phyloP scores from a whole-genome alignment of 1,140 invertebrate genomes.

The Heterodera carotae region DNA sequence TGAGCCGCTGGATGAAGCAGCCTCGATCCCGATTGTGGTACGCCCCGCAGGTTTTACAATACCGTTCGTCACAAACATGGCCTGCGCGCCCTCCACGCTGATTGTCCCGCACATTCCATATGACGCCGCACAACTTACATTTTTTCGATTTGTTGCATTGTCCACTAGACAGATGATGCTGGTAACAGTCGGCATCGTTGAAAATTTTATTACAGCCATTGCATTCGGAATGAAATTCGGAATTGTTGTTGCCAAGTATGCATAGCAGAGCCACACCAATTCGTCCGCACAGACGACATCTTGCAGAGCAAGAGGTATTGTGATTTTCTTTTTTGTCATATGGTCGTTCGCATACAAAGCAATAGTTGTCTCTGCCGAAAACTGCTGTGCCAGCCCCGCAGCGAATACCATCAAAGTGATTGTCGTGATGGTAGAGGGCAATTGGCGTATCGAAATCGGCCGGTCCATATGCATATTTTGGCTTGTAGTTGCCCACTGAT shows the following conservation, averaged over 20 bases:
- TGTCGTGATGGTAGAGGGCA: neutral
- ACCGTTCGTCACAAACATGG: neutral
- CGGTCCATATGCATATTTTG: neutral
- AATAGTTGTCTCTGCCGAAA: neutral
- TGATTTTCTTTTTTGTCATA: neutral
- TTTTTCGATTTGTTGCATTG: neutral
- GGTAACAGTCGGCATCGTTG: neutral
- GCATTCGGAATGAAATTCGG: neutral
- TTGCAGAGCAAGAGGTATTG: neutral
- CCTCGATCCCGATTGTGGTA: neutral
- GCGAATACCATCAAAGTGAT: slow-evolving; percentile 6
- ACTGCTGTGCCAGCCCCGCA: neutral
- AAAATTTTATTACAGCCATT: slow-evolving; percentile 5
- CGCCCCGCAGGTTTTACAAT: neutral
- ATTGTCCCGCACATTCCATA: neutral
- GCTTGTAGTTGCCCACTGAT: neutral
- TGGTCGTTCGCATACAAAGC: slow-evolving; percentile 1
- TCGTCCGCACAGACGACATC: neutral
- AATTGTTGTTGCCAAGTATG: too few relatives aligned
- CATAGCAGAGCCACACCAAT: neutral
- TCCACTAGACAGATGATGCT: neutral
- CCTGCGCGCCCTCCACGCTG: neutral
- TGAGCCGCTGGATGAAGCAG: neutral
- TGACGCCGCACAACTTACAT: slow-evolving; percentile 5
- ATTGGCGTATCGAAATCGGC: neutral